Percentiles rank a stretch among this genome's conserved stretches.
Conservation (phyloP, 2,113 vertebrate genomes). For the Helogale parvula region DNA sequence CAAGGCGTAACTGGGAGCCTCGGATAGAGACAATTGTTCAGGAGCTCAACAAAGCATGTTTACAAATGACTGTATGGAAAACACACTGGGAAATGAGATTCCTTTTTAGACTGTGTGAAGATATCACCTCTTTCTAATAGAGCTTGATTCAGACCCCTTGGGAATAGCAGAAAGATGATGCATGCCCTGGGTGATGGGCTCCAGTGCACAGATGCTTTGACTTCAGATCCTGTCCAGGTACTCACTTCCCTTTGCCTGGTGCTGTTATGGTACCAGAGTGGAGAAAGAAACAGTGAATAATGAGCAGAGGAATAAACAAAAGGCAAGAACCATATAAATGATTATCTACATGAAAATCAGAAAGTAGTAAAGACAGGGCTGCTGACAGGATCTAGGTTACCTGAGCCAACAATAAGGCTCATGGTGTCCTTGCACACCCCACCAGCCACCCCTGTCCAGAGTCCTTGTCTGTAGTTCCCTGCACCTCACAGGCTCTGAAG, state of each 20-base stretch:
- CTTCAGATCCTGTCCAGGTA: neutral
- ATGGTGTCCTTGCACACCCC: rapidly evolving
- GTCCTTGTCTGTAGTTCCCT: no score
- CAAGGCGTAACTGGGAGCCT: no score
- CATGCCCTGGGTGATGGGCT: rapidly evolving
- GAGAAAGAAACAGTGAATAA: neutral
- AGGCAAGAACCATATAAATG: neutral
- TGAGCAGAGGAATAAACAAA: neutral
- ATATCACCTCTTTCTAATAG: neutral
- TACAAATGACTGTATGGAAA: neutral
- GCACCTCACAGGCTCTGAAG: neutral
- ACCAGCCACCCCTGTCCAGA: no score
- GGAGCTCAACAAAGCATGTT: neutral
- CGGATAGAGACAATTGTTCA: neutral
- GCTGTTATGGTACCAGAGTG: rapidly evolving
- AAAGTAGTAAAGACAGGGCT: neutral
- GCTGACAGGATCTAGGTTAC: neutral
- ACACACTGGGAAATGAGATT: neutral
- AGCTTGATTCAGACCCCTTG: neutral
- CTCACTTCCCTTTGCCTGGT: neutral
- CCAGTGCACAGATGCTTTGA: neutral
- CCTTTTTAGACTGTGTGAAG: neutral
- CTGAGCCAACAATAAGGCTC: neutral
- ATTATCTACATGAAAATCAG: neutral
- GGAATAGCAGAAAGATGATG: neutral